These are phyloP conservation scores for Aldabrachelys gigantea DNA, from an alignment of 2,113 vertebrate genomes.

Conservation along the genomic window DNA sequence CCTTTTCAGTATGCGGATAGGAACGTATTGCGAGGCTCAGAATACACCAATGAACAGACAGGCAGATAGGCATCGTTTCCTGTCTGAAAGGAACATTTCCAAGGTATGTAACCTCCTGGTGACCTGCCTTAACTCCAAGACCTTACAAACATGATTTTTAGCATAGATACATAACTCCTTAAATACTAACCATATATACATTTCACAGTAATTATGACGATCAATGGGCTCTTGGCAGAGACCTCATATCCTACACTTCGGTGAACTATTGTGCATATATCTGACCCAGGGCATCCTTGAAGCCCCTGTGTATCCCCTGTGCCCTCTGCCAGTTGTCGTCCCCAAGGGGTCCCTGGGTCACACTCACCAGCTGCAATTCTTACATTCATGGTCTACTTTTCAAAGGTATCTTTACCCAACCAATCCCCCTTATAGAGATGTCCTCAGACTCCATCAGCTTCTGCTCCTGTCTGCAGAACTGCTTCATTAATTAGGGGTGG, in stretches of 20 bases:
- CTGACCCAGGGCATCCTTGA: neutral
- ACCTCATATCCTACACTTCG: neutral
- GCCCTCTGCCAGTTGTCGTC: neutral
- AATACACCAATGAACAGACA: neutral
- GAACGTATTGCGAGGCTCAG: neutral
- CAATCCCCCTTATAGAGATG: fast-evolving
- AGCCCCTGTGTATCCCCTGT: neutral
- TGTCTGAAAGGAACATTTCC: neutral
- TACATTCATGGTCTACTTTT: neutral
- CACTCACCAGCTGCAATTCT: neutral
- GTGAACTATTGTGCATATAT: neutral
- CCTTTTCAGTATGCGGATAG: neutral
- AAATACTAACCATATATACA: neutral
- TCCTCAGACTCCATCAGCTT: neutral
- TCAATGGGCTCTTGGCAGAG: neutral
- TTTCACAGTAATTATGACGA: neutral
- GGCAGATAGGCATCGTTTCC: neutral
- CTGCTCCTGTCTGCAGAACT: fast-evolving
- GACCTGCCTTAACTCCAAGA: neutral
- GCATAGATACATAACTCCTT: neutral
- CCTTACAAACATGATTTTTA: neutral
- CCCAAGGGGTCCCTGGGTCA: neutral
- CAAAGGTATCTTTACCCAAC: neutral
- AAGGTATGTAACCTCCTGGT: neutral
- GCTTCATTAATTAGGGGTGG: fast-evolving